Percentiles rank a stretch among this genome's conserved stretches.
phyloP scores from a whole-genome alignment of 2,888 invertebrate species.

The Caenorhabditis sp. region DNA sequence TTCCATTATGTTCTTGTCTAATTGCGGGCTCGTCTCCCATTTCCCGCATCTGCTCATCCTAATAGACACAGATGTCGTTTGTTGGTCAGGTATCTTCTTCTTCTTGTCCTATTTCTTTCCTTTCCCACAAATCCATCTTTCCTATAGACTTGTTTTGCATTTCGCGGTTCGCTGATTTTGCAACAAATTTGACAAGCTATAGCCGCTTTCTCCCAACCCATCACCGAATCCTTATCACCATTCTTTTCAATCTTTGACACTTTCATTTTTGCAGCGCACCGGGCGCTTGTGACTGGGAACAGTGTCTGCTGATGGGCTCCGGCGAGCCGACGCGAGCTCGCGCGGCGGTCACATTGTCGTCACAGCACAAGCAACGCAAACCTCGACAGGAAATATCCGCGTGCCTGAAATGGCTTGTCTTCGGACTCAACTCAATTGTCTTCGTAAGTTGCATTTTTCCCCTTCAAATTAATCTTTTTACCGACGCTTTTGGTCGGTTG shows the following conservation, averaged over 20 bases:
- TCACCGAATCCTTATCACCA: conserved; percentile 11
- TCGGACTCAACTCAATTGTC: conserved; percentile 76
- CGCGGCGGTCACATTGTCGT: conserved; percentile 49
- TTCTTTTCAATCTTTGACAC: conserved; percentile 2
- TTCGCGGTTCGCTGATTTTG: conserved; percentile 54
- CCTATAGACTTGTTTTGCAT: conserved; percentile 46
- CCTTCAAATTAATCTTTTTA: conserved; percentile 28
- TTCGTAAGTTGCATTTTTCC: conserved; percentile 67
- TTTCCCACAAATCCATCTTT: conserved; percentile 2
- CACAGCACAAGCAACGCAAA: conserved; percentile 66
- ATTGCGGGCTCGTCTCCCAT: conserved; percentile 40
- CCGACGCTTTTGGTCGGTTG: conserved; percentile 22
- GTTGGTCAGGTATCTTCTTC: conserved; percentile 37
- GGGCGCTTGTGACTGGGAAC: conserved; percentile 65
- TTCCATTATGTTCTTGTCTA: conserved; percentile 39
- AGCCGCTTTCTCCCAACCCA: background rate
- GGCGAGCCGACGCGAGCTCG: conserved; percentile 61
- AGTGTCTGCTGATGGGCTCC: conserved; percentile 66
- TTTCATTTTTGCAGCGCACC: conserved; percentile 53
- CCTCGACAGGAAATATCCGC: conserved; percentile 79
- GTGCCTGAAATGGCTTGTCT: conserved; percentile 78
- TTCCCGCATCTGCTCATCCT: conserved; percentile 48
- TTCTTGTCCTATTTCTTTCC: background rate
- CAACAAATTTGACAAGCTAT: conserved; percentile 42
- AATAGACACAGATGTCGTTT: conserved; percentile 44